phyloP scores from a whole-genome alignment of 2,113 vertebrate species.

The Sphaerodactylus townsendi region DNA sequence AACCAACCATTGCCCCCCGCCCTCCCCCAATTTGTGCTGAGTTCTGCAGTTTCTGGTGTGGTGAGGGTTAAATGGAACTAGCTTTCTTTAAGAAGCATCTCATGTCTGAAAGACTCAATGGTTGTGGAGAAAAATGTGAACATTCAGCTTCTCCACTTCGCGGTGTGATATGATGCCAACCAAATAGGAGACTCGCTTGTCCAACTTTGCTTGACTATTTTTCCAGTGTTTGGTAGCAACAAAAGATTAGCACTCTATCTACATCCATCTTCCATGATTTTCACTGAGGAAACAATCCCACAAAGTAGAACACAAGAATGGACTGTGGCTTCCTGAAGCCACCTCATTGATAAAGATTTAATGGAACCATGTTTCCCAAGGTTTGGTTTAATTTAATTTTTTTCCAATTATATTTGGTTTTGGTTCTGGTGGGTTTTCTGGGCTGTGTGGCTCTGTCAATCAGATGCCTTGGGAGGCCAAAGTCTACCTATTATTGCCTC shows the following conservation, averaged over 20 bases:
- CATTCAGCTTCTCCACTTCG: too few species aligned
- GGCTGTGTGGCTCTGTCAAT: too few species aligned
- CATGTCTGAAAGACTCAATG: background rate
- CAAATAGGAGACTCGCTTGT: too few species aligned
- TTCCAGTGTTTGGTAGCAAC: background rate
- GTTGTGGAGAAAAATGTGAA: background rate
- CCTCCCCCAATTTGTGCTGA: background rate
- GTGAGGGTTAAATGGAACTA: background rate
- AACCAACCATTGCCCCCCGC: background rate
- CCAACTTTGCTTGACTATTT: background rate
- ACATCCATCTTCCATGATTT: background rate
- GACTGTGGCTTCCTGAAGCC: background rate
- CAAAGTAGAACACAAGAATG: background rate
- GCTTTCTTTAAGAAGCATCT: background rate
- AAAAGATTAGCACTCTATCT: background rate
- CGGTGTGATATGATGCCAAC: background rate
- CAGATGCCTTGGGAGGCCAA: too few species aligned
- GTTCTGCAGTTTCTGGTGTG: background rate
- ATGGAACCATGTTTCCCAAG: background rate
- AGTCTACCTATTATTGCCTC: too few species aligned
- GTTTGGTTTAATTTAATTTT: too few species aligned
- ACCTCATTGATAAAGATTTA: too few species aligned
- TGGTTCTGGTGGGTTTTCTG: too few species aligned
- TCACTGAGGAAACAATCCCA: background rate
- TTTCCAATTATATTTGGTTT: background rate